Percentiles rank a stretch among this genome's conserved stretches.
Evolutionary conservation across 1,140 invertebrate species (phyloP).

Genomic region (Achatina immaculata): DNA sequence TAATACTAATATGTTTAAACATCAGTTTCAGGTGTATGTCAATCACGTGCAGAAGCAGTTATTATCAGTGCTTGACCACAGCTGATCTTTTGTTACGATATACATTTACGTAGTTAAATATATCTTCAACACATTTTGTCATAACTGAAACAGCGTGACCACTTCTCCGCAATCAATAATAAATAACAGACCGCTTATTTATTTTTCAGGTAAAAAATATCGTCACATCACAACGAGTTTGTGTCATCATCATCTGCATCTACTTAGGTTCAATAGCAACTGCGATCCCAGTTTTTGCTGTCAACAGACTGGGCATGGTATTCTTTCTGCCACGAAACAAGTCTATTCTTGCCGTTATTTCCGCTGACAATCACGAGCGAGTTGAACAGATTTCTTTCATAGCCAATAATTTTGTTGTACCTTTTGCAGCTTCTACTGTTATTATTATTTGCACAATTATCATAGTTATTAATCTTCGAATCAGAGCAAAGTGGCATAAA

Average conservation of each 20-base stretch:
- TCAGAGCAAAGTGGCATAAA: neutral
- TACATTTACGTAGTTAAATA: too few species aligned
- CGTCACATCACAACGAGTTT: neutral
- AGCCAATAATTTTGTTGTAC: neutral
- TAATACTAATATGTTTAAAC: too few species aligned
- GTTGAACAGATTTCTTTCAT: neutral
- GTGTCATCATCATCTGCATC: neutral
- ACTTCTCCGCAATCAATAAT: too few species aligned
- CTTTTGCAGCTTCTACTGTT: neutral
- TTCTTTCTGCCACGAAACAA: neutral
- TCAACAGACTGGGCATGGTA: neutral
- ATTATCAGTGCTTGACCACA: too few species aligned
- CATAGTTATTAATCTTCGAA: neutral
- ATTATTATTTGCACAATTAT: neutral
- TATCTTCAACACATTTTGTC: too few species aligned
- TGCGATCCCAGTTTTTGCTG: neutral
- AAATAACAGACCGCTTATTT: too few species aligned
- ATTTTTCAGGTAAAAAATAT: neutral
- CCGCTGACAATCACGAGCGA: neutral
- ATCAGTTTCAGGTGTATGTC: too few species aligned
- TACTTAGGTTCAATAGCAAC: neutral
- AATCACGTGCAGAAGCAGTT: too few species aligned
- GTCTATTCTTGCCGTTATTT: neutral
- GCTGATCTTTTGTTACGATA: too few species aligned
- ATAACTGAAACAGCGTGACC: too few species aligned